phyloP scores from a whole-genome alignment of 2,888 invertebrate species.

The Harpagoxenus sublaevis region DNA sequence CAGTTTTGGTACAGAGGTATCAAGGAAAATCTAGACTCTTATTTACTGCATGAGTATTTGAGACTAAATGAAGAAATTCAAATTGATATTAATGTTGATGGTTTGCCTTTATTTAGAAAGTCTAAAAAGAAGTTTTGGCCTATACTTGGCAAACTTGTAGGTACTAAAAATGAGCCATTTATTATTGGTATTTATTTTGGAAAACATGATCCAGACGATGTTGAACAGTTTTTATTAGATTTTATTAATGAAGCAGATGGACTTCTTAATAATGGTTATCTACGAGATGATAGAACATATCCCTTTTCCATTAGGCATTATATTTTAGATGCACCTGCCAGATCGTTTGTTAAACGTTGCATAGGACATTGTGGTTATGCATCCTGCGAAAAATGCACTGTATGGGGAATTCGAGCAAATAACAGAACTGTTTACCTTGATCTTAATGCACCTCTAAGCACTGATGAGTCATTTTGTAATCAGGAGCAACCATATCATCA shows the following conservation, averaged over 20 bases:
- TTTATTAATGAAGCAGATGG: neutral
- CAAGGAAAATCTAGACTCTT: neutral
- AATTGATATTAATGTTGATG: neutral
- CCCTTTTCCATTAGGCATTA: neutral
- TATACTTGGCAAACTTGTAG: neutral
- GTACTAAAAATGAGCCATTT: conserved; percentile 11
- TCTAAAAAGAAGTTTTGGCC: neutral
- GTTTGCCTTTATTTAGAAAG: neutral
- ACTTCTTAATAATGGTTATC: neutral
- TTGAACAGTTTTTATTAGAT: neutral
- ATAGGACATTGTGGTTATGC: neutral
- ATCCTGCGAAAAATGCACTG: neutral
- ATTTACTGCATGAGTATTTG: neutral
- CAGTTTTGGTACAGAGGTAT: neutral
- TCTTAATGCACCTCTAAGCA: neutral
- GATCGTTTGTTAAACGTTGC: neutral
- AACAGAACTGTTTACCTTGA: neutral
- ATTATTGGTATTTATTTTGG: neutral
- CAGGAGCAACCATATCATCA: conserved; percentile 7
- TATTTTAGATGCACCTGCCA: neutral
- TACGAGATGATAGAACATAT: neutral
- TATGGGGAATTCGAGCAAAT: neutral
- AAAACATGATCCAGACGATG: neutral
- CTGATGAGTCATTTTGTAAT: neutral
- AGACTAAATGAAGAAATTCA: neutral